phyloP scores from a whole-genome alignment of 2,113 vertebrate genomes.

The Pavo muticus region DNA sequence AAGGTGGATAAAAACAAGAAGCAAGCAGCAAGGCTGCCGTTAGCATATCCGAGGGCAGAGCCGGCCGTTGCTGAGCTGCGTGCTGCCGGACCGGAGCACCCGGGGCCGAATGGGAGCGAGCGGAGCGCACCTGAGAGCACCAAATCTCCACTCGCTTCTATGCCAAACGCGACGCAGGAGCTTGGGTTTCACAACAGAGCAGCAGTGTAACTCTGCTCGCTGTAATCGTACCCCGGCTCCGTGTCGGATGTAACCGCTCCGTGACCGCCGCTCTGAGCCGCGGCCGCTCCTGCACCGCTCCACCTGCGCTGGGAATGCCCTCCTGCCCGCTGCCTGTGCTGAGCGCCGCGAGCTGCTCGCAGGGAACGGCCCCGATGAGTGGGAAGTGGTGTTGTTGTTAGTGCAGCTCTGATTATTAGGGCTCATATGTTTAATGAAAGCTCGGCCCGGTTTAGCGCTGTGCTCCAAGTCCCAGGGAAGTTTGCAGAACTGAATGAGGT shows the following conservation, averaged over 20 bases:
- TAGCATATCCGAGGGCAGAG: background rate
- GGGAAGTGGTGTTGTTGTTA: conserved; percentile 42
- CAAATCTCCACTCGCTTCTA: background rate
- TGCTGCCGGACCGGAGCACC: no score
- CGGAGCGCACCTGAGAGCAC: background rate
- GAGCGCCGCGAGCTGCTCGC: background rate
- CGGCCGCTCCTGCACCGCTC: background rate
- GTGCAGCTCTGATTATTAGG: conserved; percentile 12
- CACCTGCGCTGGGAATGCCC: background rate
- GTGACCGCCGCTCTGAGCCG: background rate
- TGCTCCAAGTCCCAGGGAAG: conserved; percentile 21
- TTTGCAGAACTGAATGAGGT: conserved; percentile 19
- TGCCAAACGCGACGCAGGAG: background rate
- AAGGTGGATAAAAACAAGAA: background rate
- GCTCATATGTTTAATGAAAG: conserved; percentile 24
- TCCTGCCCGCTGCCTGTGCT: background rate
- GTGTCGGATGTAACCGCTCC: background rate
- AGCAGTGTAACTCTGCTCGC: background rate
- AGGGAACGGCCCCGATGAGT: conserved; percentile 23
- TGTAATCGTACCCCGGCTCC: background rate
- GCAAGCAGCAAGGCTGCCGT: rapidly evolving
- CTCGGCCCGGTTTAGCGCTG: background rate
- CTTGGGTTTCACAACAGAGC: conserved; percentile 47
- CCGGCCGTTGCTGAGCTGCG: no score
- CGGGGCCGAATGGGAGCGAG: no score